phyloP scores from a whole-genome alignment of 23 tunicate species.

The Halocynthia aurantium region DNA sequence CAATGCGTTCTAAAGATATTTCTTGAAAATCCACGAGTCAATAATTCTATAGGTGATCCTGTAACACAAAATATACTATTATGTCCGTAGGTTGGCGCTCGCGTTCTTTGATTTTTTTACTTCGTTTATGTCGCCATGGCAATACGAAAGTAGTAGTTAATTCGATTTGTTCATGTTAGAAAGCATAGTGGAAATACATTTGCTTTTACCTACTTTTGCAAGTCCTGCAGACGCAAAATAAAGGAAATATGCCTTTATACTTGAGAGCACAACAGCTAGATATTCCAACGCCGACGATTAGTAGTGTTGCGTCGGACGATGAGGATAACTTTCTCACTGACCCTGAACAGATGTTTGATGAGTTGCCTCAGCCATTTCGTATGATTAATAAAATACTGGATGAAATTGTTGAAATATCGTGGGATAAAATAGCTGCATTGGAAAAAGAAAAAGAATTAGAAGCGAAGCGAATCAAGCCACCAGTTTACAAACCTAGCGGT shows the following conservation, averaged over 20 bases:
- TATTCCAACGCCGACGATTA: constrained; percentile 72
- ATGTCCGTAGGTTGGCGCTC: too few species aligned
- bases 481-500: constrained; percentile 34
- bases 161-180: too few species aligned
- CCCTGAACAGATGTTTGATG: constrained; percentile 75
- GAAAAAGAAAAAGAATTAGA: constrained; percentile 37
- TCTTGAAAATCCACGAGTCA: too few species aligned
- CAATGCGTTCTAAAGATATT: too few species aligned
- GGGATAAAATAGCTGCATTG: constrained; percentile 59
- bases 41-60: too few species aligned
- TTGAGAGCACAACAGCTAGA: constrained; percentile 60
- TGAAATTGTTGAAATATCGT: constrained; percentile 43
- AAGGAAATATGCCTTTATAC: constrained; percentile 54
- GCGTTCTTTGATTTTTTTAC: too few species aligned
- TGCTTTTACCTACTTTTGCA: too few species aligned
- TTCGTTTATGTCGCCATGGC: too few species aligned
- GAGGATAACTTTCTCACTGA: constrained; percentile 61
- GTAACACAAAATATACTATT: too few species aligned
- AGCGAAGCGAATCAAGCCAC: constrained; percentile 43
- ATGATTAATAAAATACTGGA: constrained; percentile 46
- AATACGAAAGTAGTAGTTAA: too few species aligned
- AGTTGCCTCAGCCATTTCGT: constrained; percentile 86
- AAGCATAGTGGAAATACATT: too few species aligned
- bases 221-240: not conserved
- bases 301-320: constrained; percentile 64